Conservation (phyloP, 2,888 invertebrate genomes). For the Adela reaumurella region DNA sequence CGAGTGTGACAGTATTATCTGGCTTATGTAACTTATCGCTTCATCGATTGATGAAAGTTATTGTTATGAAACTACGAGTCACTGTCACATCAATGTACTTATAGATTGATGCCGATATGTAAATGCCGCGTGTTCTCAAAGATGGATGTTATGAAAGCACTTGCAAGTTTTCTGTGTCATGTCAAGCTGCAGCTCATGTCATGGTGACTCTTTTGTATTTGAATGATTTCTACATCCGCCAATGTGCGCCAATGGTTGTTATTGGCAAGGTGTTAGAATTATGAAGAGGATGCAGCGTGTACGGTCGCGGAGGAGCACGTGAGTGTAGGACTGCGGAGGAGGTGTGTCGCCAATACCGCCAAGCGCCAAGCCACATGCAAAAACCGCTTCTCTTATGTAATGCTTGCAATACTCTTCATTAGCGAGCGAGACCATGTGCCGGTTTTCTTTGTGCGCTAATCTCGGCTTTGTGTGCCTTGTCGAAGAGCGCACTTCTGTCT, state of each 20-base stretch:
- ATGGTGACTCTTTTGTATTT: too few relatives aligned
- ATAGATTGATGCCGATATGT: too few relatives aligned
- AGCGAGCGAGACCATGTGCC: background rate
- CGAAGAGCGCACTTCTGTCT: slow-evolving; percentile 19
- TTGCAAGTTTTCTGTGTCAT: too few relatives aligned
- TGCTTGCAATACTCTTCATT: background rate
- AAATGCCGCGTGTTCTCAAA: too few relatives aligned
- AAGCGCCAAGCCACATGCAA: background rate
- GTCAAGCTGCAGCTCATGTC: too few relatives aligned
- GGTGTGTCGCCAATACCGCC: background rate
- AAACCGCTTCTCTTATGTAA: background rate
- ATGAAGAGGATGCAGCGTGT: background rate
- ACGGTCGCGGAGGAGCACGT: background rate
- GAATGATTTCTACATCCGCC: too few relatives aligned
- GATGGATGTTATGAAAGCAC: too few relatives aligned
- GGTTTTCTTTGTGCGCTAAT: background rate
- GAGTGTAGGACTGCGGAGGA: background rate
- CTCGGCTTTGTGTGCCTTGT: background rate
- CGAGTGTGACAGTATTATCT: background rate
- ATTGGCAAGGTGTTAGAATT: background rate
- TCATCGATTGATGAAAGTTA: background rate
- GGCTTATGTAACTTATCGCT: background rate
- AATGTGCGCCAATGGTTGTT: too few relatives aligned
- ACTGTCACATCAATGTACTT: too few relatives aligned
- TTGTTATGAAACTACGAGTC: background rate